These are phyloP conservation scores for Rhinella marina DNA, from an alignment of 2,797 vertebrate species.

Conservation along the genomic window DNA sequence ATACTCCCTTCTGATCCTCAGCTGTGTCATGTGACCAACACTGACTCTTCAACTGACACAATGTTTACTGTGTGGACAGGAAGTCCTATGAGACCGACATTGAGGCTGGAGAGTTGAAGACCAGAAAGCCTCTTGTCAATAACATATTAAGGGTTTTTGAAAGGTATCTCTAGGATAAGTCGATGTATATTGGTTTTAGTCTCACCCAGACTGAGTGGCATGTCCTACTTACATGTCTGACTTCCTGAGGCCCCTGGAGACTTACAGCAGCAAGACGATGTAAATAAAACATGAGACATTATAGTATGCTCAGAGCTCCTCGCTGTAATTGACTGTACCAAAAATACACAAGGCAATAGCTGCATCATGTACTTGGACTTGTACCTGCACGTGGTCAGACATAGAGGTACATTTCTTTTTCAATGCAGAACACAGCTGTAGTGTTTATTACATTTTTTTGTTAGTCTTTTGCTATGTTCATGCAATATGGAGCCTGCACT, in stretches of 20 bases:
- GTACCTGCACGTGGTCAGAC: background rate
- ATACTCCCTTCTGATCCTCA: no score
- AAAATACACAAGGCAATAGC: background rate
- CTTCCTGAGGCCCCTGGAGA: conserved; percentile 41
- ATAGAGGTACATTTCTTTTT: no score
- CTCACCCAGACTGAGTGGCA: conserved; percentile 28
- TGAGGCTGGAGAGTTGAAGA: no score
- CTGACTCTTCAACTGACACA: no score
- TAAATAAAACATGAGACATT: conserved; percentile 57
- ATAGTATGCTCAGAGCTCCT: conserved; percentile 4
- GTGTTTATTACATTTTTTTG: background rate
- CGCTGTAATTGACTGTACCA: conserved; percentile 29
- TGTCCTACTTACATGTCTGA: conserved; percentile 50
- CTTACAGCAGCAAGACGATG: conserved; percentile 2
- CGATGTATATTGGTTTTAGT: conserved; percentile 27
- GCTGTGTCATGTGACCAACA: no score
- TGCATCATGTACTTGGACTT: background rate
- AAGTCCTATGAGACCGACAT: no score
- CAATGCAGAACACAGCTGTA: background rate
- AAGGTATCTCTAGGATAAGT: conserved; percentile 26
- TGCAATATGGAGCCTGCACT: no score
- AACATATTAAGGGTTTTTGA: conserved; percentile 12
- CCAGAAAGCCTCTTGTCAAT: background rate
- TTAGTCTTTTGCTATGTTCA: background rate
- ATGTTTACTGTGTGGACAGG: no score